Evolutionary conservation across 2,113 vertebrate species (phyloP), one percentile per base, ranked within the genome.

Genomic region (Xenotilapia flavipinnis): DNA sequence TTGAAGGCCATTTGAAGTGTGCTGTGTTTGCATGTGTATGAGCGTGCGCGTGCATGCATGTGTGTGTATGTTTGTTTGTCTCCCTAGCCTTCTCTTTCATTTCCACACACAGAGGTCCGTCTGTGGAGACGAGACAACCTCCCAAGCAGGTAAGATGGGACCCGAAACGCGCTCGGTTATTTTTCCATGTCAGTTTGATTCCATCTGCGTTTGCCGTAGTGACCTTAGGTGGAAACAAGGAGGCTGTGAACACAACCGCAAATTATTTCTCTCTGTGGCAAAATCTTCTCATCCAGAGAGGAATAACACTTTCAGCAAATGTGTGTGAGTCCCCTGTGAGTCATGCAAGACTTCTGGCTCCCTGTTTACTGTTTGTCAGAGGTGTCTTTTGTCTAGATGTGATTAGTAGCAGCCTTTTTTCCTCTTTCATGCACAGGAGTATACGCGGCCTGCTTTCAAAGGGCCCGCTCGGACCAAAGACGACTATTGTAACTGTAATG

Each of bases 1-100:
- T 94, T 36, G 88, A 95, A 95, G 93, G 94, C 94, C 94, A 94
- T 92, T 94, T 92, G 90, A 91, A 90, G 90, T 92, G 93, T 73
- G 91, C 90, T 91, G 79, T 94, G 89, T 93, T 89, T 91, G 91
- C 65, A 38, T 84, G 86, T 38, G 62, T 68, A 19, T 85, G 80
- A 42, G 31, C 42, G 1, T 68, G 81, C 58, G 40, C 3, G 17
- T 51, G 45, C 70, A 75, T 15, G 68, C 6, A 62, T 36, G 17
- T 21, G 60, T 13, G 11, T 90, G 79, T 80, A 31, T 87, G 75
- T 90, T 70, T 92, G 91, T 94, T 84, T 92, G 89, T 91, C 80
- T 91, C 56, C 17, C 14, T 85, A 83, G 75, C 55, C 87, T 81
- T 49, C 19, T 81, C 87, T 93, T 94, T 95, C 86, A 92, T 86